These are phyloP conservation scores for Schizothorax lantsangensis DNA, from an alignment of 2,797 vertebrate species.

Conservation along the genomic window DNA sequence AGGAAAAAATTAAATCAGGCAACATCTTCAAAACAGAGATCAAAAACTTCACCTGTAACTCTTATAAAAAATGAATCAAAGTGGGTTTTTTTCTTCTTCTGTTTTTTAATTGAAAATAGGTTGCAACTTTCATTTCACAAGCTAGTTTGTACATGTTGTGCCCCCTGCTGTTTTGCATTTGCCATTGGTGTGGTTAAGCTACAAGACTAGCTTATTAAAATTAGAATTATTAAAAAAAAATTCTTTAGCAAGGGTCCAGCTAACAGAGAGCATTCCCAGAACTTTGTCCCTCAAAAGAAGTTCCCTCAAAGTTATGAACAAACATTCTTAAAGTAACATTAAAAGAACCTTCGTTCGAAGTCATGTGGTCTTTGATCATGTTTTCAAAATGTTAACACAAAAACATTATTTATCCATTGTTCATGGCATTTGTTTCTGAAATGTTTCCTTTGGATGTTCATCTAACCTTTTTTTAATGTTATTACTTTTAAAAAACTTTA, in stretches of 20 bases:
- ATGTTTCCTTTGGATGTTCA: not conserved
- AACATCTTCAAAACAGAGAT: not conserved
- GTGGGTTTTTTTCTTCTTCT: too few species aligned
- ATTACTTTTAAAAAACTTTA: not conserved
- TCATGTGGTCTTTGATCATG: not conserved
- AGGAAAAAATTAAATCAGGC: not conserved
- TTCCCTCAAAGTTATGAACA: not conserved
- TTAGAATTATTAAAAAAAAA: too few species aligned
- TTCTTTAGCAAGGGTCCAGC: not conserved
- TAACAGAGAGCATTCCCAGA: not conserved
- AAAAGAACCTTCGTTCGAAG: not conserved
- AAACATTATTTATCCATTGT: not conserved
- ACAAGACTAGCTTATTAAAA: not conserved
- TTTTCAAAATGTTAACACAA: not conserved
- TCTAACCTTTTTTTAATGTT: not conserved
- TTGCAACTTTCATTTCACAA: not conserved
- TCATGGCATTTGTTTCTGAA: not conserved
- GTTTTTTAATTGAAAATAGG: not conserved
- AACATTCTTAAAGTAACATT: not conserved
- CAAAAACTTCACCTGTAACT: not conserved
- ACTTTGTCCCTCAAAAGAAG: not conserved
- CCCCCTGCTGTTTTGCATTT: slow-evolving; percentile 45
- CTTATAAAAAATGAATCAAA: not conserved
- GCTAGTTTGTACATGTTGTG: not conserved
- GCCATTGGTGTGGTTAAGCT: not conserved